Percentiles rank a stretch among this genome's conserved stretches.
phyloP scores from a whole-genome alignment of 2,797 vertebrate genomes.

The Lophius americanus region DNA sequence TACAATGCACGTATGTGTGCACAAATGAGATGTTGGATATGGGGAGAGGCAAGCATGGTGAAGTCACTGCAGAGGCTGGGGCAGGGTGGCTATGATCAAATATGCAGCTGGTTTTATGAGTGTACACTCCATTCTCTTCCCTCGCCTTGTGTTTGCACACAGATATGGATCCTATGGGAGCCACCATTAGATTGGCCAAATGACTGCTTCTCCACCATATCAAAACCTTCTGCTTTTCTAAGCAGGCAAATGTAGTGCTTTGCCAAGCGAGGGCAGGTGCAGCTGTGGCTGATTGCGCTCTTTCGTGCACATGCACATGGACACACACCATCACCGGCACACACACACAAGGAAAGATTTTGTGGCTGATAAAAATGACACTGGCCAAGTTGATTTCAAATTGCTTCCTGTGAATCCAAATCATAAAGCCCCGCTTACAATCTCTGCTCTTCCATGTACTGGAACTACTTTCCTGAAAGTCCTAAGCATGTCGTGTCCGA shows the following conservation, averaged over 20 bases:
- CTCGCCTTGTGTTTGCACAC: conserved; percentile 63
- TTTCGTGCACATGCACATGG: conserved; percentile 25
- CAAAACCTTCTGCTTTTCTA: conserved; percentile 75
- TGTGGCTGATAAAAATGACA: no score
- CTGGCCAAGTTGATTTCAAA: no score
- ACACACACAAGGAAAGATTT: neutral
- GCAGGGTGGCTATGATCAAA: conserved; percentile 51
- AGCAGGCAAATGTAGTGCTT: conserved; percentile 67
- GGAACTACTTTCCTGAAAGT: conserved; percentile 32
- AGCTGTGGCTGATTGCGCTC: conserved; percentile 69
- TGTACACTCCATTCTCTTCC: conserved; percentile 48
- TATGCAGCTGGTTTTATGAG: conserved; percentile 65
- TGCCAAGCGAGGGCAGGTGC: conserved; percentile 70
- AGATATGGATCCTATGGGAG: conserved; percentile 72
- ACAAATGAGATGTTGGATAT: conserved; percentile 6
- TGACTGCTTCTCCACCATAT: conserved; percentile 70
- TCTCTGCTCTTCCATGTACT: conserved; percentile 16
- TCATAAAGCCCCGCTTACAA: neutral
- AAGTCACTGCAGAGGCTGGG: conserved; percentile 34
- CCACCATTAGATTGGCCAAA: conserved; percentile 75
- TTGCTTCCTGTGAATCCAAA: conserved; percentile 20
- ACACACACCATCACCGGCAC: conserved; percentile 3
- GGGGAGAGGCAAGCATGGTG: neutral
- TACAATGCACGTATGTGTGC: conserved; percentile 8
- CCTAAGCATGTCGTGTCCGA: conserved; percentile 15